Base-by-base conservation (phyloP, 2,797 vertebrate species). In the Sparidentex hasta region DNA sequence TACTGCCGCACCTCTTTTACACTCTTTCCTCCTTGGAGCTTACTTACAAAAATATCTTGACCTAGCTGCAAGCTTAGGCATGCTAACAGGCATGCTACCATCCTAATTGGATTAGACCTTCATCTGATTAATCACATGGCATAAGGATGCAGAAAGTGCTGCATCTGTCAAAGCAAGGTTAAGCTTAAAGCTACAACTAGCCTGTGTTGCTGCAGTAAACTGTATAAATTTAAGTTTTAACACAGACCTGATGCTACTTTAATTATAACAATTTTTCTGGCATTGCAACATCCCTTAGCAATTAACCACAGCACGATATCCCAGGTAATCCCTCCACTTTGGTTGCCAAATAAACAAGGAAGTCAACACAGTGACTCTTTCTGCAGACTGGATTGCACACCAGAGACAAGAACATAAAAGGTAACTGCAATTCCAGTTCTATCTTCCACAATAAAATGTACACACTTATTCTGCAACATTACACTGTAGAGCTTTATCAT, bases 71-170 rank as follows among this genome's bases (percentile, higher is more conserved):
- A 87, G 90, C 84, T 93, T 91, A 90, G 71, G 50, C 58, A 65
- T 48, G 52, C 77, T 72, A 82, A 76, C 76, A 75, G 23, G 62
- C 76, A 74, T 78, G 78, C 92, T 86, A 80, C 68, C 25, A 17
- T 54, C 71, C 76, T 92, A 91, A 95, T 92, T 92, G 93, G 93
- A 94, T 95, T 92, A 90, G 55, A 55, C 11, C 33, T 77, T 62
- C 85, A 92, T 84, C 90, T 88, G 79, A 91, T 92, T 90, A 91
- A 86, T 93, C 89, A 87, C 89, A 85, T 83, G 90, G 50, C 80
- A 62, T n/a, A 48, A 43, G 69, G 67, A 75, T 71, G 72, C 16
- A 82, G 47, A 83, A 83, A 78, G 58, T 75, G 65, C 66, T 81
- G 69, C 48, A 76, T 67, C 65, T 78, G 76, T 78, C 76, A 74